A percentile compares a stretch with the other conserved stretches of the same genome.
Evolutionary conservation across 2,797 vertebrate species (phyloP).

Genomic region (Pteronotus mesoamericanus): DNA sequence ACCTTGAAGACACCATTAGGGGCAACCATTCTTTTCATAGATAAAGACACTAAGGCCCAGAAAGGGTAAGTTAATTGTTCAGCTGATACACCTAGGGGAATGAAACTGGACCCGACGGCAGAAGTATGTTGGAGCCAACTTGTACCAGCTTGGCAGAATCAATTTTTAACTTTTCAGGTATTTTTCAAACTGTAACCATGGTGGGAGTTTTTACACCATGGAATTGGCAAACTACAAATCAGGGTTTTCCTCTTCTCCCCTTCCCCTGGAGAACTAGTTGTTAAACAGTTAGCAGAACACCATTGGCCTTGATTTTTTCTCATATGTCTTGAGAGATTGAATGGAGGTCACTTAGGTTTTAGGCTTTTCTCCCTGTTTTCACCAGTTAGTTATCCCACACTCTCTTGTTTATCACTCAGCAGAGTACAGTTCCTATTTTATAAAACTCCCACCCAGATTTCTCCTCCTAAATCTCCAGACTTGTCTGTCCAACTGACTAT

Average conservation of each 20-base stretch:
- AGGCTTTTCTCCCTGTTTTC: background rate
- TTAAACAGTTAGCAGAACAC: background rate
- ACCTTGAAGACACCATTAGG: background rate
- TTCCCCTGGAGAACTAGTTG: too few relatives aligned
- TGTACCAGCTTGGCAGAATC: background rate
- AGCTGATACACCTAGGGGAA: background rate
- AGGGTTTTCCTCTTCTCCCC: background rate
- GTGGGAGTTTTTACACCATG: background rate
- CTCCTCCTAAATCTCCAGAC: background rate
- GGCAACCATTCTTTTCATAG: background rate
- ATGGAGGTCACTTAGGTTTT: background rate
- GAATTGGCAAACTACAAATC: background rate
- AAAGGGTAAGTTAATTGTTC: background rate
- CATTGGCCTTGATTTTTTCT: background rate
- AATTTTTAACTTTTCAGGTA: background rate
- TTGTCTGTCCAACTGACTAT: background rate
- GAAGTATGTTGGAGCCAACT: background rate
- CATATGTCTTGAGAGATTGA: background rate
- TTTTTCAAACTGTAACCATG: background rate
- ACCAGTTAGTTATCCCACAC: background rate
- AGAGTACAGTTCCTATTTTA: background rate
- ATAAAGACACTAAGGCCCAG: background rate
- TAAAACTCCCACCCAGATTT: background rate
- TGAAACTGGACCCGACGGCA: background rate
- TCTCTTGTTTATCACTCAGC: background rate